phyloP scores from a whole-genome alignment of 2,113 vertebrate genomes.

The Pelmatolapia mariae region DNA sequence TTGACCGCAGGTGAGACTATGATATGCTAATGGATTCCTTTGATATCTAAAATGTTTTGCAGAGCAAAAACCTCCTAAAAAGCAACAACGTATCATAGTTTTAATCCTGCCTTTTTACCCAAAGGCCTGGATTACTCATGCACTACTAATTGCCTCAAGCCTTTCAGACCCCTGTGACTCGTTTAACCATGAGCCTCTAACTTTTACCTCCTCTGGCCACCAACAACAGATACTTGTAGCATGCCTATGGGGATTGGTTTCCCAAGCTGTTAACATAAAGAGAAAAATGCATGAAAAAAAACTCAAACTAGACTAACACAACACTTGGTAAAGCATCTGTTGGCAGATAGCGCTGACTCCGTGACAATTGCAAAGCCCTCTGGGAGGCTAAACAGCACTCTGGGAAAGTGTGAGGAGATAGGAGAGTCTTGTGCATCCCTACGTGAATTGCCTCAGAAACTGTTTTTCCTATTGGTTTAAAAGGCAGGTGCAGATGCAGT shows the following conservation, averaged over 20 bases:
- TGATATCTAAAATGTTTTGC: slow-evolving; percentile 1
- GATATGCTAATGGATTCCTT: slow-evolving; percentile 22
- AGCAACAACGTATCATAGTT: neutral
- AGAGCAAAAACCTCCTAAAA: neutral
- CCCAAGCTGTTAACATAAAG: slow-evolving; percentile 3
- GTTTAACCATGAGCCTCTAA: slow-evolving; percentile 16
- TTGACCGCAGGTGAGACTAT: neutral
- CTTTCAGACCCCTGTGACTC: slow-evolving; percentile 19
- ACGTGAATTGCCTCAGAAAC: neutral
- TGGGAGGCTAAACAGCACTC: slow-evolving; percentile 13
- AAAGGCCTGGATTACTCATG: slow-evolving; percentile 14
- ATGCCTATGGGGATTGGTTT: slow-evolving; percentile 28
- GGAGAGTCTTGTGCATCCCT: neutral
- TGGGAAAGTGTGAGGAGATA: slow-evolving; percentile 2
- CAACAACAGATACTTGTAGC: neutral
- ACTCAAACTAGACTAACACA: slow-evolving; percentile 26
- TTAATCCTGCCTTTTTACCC: neutral
- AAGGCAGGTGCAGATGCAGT: slow-evolving; percentile 22
- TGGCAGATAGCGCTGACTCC: slow-evolving; percentile 4
- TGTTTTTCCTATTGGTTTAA: neutral
- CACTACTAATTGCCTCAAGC: neutral
- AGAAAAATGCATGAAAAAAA: neutral
- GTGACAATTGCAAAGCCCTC: neutral
- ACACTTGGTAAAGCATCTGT: slow-evolving; percentile 22
- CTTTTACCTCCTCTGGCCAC: slow-evolving; percentile 24